Percentiles rank a stretch among this genome's conserved stretches.
These are phyloP conservation scores for Dolichallabes microphthalmus DNA, from an alignment of 2,113 vertebrate genomes.

Conservation along the genomic window DNA sequence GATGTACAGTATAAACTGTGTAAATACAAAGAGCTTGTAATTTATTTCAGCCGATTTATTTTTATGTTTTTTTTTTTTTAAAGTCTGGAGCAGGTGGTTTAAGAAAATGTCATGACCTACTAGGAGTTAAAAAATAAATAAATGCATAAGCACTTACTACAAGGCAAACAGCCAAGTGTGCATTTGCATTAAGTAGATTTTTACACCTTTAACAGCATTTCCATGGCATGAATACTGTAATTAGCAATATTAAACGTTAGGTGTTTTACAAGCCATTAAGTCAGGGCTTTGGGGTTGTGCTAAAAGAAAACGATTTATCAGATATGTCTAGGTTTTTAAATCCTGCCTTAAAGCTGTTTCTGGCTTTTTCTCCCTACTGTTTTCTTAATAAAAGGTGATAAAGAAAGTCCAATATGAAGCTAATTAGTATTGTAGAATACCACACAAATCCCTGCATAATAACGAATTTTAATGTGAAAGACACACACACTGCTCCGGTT, in stretches of 20 bases:
- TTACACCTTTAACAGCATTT: background rate
- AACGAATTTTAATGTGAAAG: background rate
- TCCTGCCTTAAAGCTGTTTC: background rate
- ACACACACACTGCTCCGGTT: constrained; percentile 18
- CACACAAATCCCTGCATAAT: background rate
- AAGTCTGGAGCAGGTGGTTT: background rate
- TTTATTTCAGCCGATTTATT: background rate
- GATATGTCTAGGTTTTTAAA: background rate
- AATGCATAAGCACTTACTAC: background rate
- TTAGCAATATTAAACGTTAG: background rate
- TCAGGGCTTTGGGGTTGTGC: constrained; percentile 4
- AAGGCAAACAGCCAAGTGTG: background rate
- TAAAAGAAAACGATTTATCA: background rate
- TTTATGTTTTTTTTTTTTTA: background rate
- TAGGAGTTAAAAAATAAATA: background rate
- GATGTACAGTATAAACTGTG: background rate
- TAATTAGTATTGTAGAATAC: background rate
- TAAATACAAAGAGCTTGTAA: background rate
- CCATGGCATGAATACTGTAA: background rate
- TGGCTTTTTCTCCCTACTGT: background rate
- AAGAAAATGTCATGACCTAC: background rate
- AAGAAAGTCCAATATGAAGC: background rate
- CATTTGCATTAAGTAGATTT: background rate
- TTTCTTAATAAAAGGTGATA: background rate
- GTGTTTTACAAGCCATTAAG: background rate